phyloP scores from a whole-genome alignment of 2,113 vertebrate species.

The Antennarius striatus region DNA sequence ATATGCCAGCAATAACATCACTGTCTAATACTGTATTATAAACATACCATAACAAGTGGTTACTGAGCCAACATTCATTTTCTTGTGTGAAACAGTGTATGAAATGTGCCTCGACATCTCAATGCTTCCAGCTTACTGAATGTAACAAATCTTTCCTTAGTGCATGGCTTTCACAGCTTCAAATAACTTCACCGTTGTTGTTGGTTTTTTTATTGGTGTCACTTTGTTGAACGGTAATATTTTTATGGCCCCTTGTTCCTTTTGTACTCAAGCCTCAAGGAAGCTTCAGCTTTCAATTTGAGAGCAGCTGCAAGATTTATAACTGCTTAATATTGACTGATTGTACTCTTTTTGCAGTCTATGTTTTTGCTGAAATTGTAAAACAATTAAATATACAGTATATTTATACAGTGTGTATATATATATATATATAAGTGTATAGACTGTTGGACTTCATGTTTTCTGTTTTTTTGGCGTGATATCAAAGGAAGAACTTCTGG shows the following conservation, averaged over 20 bases:
- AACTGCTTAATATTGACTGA: conserved; percentile 36
- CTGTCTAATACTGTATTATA: conserved; percentile 7
- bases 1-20: conserved; percentile 65
- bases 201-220: conserved; percentile 29
- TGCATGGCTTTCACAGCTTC: conserved; percentile 62
- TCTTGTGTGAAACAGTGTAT: conserved; percentile 47
- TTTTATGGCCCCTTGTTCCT: conserved; percentile 30
- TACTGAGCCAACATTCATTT: conserved; percentile 33
- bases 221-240: conserved; percentile 37
- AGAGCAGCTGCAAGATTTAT: conserved; percentile 42
- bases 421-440: no score
- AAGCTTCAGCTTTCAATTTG: conserved; percentile 38
- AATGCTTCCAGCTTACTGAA: conserved; percentile 72
- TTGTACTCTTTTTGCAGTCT: conserved; percentile 54
- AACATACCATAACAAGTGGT: conserved; percentile 30
- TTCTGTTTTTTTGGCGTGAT: background rate
- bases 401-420: no score
- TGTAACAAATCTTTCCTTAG: conserved; percentile 46
- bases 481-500: background rate
- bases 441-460: background rate
- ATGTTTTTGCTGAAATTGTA: conserved; percentile 59
- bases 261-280: conserved; percentile 41
- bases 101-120: conserved; percentile 66
- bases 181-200: conserved; percentile 16
- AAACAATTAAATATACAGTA: conserved; percentile 32